These are phyloP conservation scores for Enteromius trimaculatus DNA, from an alignment of 2,797 vertebrate genomes.

Conservation along the genomic window DNA sequence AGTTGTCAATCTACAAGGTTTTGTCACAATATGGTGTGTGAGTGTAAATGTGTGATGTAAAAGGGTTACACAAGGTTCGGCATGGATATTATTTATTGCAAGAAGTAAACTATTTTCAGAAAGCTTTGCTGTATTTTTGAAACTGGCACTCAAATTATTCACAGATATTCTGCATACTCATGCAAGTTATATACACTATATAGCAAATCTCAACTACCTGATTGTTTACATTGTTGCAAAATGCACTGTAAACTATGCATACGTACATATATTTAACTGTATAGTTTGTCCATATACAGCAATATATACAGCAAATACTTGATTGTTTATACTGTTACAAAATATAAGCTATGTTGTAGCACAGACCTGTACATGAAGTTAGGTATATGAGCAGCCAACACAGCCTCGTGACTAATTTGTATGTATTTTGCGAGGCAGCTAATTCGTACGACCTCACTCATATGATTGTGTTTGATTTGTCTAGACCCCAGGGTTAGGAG, in stretches of 20 bases:
- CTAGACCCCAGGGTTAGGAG: no score
- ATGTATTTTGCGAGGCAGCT: no score
- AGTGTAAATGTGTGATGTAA: background rate
- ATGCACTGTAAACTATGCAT: background rate
- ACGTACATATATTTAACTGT: background rate
- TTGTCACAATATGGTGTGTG: constrained; percentile 21
- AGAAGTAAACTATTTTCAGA: background rate
- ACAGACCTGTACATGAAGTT: no score
- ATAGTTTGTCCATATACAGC: background rate
- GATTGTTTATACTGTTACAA: background rate
- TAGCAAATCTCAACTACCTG: background rate
- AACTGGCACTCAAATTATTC: background rate
- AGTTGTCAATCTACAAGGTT: constrained; percentile 49
- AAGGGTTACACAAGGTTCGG: background rate
- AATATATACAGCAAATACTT: background rate
- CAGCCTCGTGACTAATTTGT: no score
- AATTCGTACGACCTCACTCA: no score
- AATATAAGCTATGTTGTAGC: background rate
- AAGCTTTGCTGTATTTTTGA: background rate
- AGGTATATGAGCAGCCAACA: no score
- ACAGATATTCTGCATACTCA: background rate
- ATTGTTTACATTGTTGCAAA: background rate
- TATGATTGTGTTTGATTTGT: no score
- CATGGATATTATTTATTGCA: background rate
- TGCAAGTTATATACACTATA: background rate